Percentiles rank a stretch among this genome's conserved stretches.
phyloP scores from a whole-genome alignment of 2,113 vertebrate species.

The Perognathus longimembris region DNA sequence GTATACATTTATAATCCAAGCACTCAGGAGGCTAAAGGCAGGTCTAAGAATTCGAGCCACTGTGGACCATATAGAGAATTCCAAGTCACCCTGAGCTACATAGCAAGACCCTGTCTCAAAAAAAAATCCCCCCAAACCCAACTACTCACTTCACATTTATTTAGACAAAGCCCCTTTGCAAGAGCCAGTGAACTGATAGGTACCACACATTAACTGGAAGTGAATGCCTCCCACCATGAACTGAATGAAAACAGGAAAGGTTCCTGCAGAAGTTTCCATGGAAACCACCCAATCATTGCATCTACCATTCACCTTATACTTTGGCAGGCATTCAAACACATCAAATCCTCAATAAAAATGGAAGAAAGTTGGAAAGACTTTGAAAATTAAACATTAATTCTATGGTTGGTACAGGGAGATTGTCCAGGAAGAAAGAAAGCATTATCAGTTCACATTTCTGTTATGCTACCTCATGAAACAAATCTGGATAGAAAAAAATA shows the following conservation, averaged over 20 bases:
- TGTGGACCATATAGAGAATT: no score
- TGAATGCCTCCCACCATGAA: slow-evolving; percentile 1
- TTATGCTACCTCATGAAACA: not conserved
- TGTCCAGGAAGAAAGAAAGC: not conserved
- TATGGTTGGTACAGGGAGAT: slow-evolving; percentile 22
- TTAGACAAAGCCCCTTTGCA: slow-evolving; percentile 53
- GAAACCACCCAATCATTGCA: slow-evolving; percentile 55
- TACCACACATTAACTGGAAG: slow-evolving; percentile 25
- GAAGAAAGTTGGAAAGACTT: slow-evolving; percentile 46
- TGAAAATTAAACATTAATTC: slow-evolving; percentile 58
- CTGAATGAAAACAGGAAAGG: slow-evolving; percentile 11
- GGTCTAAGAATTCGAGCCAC: no score
- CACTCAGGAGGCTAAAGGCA: no score
- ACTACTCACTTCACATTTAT: slow-evolving; percentile 43
- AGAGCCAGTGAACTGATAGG: slow-evolving; percentile 30
- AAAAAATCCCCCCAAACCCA: no score
- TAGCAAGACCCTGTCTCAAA: no score
- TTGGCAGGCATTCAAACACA: slow-evolving; percentile 60
- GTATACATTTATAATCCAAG: no score
- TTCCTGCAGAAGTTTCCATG: slow-evolving; percentile 35
- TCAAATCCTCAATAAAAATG: slow-evolving; percentile 64
- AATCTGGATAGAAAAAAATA: not conserved
- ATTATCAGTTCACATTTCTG: slow-evolving; percentile 28
- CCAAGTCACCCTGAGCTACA: no score
- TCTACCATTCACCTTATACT: slow-evolving; percentile 58